Conservation (phyloP, 2,888 invertebrate genomes). For the Bruchidius siliquastri region DNA sequence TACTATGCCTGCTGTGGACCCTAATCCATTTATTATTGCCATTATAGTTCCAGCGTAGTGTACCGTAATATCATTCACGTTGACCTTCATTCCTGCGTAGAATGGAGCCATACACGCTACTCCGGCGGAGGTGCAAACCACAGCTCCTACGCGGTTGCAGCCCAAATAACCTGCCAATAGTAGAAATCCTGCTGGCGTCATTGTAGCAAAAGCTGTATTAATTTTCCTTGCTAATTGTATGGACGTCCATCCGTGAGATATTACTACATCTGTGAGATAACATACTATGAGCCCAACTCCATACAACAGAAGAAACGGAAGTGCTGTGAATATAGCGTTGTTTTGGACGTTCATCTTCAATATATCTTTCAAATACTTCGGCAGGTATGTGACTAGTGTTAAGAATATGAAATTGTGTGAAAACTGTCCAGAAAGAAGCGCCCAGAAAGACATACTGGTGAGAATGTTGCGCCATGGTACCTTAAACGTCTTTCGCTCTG, state of each 20-base stretch:
- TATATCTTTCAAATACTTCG: slow-evolving; percentile 61
- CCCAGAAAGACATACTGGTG: slow-evolving; percentile 15
- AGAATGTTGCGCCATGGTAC: slow-evolving; percentile 13
- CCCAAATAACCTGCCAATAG: background rate
- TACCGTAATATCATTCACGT: slow-evolving; percentile 8
- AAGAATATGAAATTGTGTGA: slow-evolving; percentile 63
- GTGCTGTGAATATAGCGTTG: slow-evolving; percentile 55
- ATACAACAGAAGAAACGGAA: slow-evolving; percentile 49
- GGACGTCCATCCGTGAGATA: slow-evolving; percentile 2
- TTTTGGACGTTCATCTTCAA: slow-evolving; percentile 57
- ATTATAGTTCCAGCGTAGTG: slow-evolving; percentile 10
- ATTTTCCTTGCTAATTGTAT: background rate
- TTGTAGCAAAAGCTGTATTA: background rate
- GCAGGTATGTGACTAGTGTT: slow-evolving; percentile 61
- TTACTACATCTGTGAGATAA: slow-evolving; percentile 3
- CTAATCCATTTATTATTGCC: slow-evolving; percentile 8
- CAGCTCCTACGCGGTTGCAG: slow-evolving; percentile 4
- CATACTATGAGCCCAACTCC: background rate
- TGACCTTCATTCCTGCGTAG: slow-evolving; percentile 8
- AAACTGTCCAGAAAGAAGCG: slow-evolving; percentile 60
- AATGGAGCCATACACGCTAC: slow-evolving; percentile 7
- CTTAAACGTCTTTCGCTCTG: slow-evolving; percentile 5
- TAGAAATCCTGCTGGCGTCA: slow-evolving; percentile 3
- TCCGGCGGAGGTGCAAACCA: slow-evolving; percentile 1
- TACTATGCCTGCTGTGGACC: slow-evolving; percentile 3